Percentiles rank a stretch among this genome's conserved stretches.
Conservation (phyloP, 1,140 invertebrate species). For the Lordiphosa clarofinis region DNA sequence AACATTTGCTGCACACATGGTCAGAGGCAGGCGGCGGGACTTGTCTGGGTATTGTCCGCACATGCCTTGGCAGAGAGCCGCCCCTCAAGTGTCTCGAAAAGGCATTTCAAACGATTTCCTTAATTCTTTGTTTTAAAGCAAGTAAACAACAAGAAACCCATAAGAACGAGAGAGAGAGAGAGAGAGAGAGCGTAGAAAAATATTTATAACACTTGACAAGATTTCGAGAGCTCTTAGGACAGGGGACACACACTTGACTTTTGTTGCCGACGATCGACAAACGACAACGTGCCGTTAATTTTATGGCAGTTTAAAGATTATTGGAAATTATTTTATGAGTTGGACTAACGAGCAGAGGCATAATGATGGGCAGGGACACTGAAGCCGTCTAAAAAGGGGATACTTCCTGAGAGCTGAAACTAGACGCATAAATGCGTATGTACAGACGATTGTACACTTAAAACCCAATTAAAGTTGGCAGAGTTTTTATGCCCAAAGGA, state of each 20-base stretch:
- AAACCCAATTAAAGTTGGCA: too few species aligned
- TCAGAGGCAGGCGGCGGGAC: conserved; percentile 16
- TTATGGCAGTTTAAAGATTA: conserved; percentile 74
- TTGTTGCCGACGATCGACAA: conserved; percentile 13
- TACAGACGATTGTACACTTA: too few species aligned
- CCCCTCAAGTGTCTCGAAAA: conserved; percentile 59
- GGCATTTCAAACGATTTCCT: conserved; percentile 58
- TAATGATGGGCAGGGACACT: not conserved
- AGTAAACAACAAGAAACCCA: conserved; percentile 17
- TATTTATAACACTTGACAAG: conserved; percentile 76
- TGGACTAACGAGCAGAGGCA: conserved; percentile 56
- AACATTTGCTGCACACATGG: conserved; percentile 74
- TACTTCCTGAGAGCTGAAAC: too few species aligned
- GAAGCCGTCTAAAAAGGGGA: too few species aligned
- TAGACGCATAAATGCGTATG: too few species aligned
- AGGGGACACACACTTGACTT: conserved; percentile 55
- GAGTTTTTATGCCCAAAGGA: too few species aligned
- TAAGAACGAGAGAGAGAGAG: conserved; percentile 10
- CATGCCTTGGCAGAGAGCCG: conserved; percentile 27
- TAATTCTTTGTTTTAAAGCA: conserved; percentile 12
- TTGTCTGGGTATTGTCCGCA: conserved; percentile 37
- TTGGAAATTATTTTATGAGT: conserved; percentile 74
- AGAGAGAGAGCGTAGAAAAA: conserved; percentile 53
- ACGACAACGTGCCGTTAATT: conserved; percentile 68
- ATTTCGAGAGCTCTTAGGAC: conserved; percentile 41